phyloP scores from a whole-genome alignment of 2,797 vertebrate species.

The Aldrovandia affinis region DNA sequence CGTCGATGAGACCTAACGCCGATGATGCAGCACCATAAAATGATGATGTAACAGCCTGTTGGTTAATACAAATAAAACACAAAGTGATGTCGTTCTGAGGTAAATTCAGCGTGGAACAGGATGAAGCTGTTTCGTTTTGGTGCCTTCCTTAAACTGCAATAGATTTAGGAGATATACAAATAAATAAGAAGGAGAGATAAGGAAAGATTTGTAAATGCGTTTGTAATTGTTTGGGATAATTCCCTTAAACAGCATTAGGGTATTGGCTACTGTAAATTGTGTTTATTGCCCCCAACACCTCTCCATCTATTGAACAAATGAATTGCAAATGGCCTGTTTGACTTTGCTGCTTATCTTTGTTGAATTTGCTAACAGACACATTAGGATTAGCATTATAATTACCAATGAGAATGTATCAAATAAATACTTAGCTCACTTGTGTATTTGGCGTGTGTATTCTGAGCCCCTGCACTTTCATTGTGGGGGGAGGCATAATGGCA shows the following conservation, averaged over 20 bases:
- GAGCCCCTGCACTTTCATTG: conserved; percentile 49
- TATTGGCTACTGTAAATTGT: conserved; percentile 14
- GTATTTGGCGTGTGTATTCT: conserved; percentile 79
- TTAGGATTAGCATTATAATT: conserved; percentile 80
- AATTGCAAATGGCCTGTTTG: conserved; percentile 63
- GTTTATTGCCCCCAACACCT: conserved; percentile 30
- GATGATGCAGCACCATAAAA: conserved; percentile 15
- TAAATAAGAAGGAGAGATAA: not conserved
- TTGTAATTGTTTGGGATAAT: conserved; percentile 8
- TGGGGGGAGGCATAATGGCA: conserved; percentile 30
- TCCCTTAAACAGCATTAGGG: conserved; percentile 1
- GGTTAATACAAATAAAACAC: not conserved
- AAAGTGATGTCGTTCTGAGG: conserved; percentile 11
- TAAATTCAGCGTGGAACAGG: not conserved
- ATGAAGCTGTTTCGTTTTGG: not conserved
- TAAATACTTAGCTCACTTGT: conserved; percentile 61
- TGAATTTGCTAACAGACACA: conserved; percentile 65
- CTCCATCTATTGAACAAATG: conserved; percentile 42
- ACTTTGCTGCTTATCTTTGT: conserved; percentile 30
- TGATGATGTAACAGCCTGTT: not conserved
- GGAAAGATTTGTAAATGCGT: not conserved
- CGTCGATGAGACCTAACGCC: not conserved
- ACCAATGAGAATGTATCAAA: conserved; percentile 69
- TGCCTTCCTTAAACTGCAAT: not conserved
- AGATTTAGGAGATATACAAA: not conserved